Percentiles rank a stretch among this genome's conserved stretches.
These are phyloP conservation scores for Stenodera caucasica DNA, from an alignment of 2,888 invertebrate species.

Conservation along the genomic window DNA sequence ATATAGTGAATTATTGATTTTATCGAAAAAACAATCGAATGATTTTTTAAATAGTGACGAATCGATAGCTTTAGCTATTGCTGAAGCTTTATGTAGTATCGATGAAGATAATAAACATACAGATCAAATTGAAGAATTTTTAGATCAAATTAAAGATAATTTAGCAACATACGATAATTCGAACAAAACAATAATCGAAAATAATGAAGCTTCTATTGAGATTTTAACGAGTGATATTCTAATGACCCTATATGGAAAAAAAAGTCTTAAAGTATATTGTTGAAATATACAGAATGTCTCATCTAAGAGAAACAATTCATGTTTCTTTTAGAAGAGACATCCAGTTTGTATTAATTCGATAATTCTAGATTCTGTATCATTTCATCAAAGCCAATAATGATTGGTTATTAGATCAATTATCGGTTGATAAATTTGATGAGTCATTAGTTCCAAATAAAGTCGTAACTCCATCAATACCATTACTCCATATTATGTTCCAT, in stretches of 20 bases:
- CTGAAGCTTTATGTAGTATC: slow-evolving; percentile 77
- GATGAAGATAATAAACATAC: slow-evolving; percentile 81
- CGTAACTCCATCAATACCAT: slow-evolving; percentile 54
- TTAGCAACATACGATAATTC: slow-evolving; percentile 45
- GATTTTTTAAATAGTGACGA: slow-evolving; percentile 38
- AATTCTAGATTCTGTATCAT: slow-evolving; percentile 66
- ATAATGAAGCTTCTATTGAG: slow-evolving; percentile 58
- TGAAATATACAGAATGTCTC: neutral
- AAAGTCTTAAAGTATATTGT: slow-evolving; percentile 55
- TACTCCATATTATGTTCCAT: slow-evolving; percentile 78
- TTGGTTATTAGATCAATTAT: slow-evolving; percentile 67
- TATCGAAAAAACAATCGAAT: slow-evolving; percentile 53
- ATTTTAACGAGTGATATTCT: slow-evolving; percentile 66
- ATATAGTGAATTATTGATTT: slow-evolving; percentile 67
- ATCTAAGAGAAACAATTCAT: too few species aligned
- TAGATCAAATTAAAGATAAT: slow-evolving; percentile 60
- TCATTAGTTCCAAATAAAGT: slow-evolving; percentile 49
- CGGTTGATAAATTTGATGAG: slow-evolving; percentile 51
- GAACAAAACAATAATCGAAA: slow-evolving; percentile 55
- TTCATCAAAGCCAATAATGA: slow-evolving; percentile 71
- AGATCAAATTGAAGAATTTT: slow-evolving; percentile 68
- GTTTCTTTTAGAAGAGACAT: slow-evolving; percentile 10
- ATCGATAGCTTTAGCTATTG: slow-evolving; percentile 69
- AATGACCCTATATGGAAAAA: slow-evolving; percentile 63
- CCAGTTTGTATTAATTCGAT: slow-evolving; percentile 21